Percentiles rank a stretch among this genome's conserved stretches.
Evolutionary conservation across 2,797 vertebrate species (phyloP).

Genomic region (Tachyglossus aculeatus): DNA sequence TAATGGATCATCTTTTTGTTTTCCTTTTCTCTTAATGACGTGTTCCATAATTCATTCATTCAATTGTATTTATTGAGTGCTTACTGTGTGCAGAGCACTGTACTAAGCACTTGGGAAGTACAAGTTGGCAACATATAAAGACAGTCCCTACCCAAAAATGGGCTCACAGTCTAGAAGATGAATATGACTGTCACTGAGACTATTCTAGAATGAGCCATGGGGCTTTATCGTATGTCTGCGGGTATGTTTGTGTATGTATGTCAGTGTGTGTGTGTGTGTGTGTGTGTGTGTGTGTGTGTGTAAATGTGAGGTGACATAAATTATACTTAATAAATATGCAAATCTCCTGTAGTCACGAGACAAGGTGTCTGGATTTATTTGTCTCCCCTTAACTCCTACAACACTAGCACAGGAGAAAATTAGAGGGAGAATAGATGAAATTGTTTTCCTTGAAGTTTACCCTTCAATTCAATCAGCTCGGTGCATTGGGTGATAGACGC

Average conservation of each 20-base stretch:
- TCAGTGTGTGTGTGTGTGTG: not conserved
- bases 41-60: not conserved
- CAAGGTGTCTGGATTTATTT: not conserved
- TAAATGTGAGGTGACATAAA: not conserved
- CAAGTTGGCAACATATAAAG: too few relatives aligned
- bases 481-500: slow-evolving; percentile 8
- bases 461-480: not conserved
- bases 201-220: not conserved
- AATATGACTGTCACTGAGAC: not conserved
- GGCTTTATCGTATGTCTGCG: not conserved
- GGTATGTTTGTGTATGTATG: not conserved
- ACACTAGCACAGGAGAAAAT: not conserved
- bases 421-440: not conserved
- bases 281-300: not conserved
- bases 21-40: not conserved
- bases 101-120: too few relatives aligned
- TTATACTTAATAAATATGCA: not conserved
- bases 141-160: too few relatives aligned
- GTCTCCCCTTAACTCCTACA: not conserved
- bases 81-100: too few relatives aligned
- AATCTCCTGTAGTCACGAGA: not conserved
- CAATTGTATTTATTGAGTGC: too few relatives aligned
- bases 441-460: too few relatives aligned
- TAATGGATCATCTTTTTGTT: not conserved
- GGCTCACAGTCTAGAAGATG: too few relatives aligned